Evolutionary conservation across 2,797 vertebrate species (phyloP).

Genomic region (Peromyscus attwateri): DNA sequence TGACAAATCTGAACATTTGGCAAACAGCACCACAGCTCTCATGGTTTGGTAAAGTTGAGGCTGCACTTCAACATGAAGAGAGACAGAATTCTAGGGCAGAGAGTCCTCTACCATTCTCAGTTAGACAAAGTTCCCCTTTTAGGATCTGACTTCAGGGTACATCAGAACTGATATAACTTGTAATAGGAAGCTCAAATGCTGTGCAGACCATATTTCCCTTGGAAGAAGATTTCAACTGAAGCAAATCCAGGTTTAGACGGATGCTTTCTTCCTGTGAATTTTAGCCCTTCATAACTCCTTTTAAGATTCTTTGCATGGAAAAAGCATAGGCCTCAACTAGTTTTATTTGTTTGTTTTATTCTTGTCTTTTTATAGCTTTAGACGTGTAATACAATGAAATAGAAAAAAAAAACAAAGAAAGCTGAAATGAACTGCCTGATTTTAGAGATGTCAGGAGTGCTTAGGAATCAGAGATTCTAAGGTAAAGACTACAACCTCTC

Average conservation of each 20-base stretch:
- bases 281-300: not conserved
- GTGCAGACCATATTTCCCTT: not conserved
- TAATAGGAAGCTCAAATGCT: not conserved
- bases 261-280: not conserved
- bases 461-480: not conserved
- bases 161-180: not conserved
- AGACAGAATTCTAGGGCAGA: not conserved
- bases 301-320: not conserved
- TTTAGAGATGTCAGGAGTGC: not conserved
- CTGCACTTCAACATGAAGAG: not conserved
- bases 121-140: not conserved
- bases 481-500: not conserved
- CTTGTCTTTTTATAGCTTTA: not conserved
- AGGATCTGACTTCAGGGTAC: not conserved
- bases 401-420: not conserved
- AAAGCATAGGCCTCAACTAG: not conserved
- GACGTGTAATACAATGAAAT: not conserved
- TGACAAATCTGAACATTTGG: not conserved
- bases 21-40: not conserved
- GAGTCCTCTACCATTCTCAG: not conserved
- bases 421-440: not conserved
- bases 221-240: conserved; percentile 10
- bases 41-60: not conserved
- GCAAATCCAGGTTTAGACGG: not conserved
- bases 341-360: not conserved